Percentiles rank a stretch among this genome's conserved stretches.
Conservation (phyloP, 2,797 vertebrate species). For the Centroberyx gerrardi region DNA sequence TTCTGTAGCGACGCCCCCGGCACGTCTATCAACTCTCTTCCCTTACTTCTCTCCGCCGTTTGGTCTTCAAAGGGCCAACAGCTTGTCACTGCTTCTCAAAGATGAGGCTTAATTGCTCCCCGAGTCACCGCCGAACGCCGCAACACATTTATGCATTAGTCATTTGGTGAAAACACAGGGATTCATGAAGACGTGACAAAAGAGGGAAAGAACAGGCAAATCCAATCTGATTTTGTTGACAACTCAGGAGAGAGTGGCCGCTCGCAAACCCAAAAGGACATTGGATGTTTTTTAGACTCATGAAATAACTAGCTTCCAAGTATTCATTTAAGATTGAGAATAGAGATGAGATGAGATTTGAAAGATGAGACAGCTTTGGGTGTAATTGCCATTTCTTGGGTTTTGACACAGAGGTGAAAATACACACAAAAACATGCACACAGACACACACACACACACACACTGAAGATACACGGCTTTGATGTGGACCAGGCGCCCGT, state of each 20-base stretch:
- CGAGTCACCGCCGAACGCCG: neutral
- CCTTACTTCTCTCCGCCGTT: neutral
- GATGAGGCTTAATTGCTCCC: slow-evolving; percentile 1
- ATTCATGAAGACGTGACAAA: neutral
- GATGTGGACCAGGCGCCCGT: neutral
- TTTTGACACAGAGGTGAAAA: neutral
- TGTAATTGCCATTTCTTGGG: neutral
- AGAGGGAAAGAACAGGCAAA: neutral
- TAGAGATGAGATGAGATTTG: neutral
- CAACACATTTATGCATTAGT: slow-evolving; percentile 4
- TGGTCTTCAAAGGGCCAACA: slow-evolving; percentile 12
- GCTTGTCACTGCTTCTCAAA: slow-evolving; percentile 9
- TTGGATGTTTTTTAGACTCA: neutral
- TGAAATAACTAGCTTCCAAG: neutral
- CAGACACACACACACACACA: slow-evolving; percentile 2
- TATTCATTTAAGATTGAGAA: neutral
- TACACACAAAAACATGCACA: neutral
- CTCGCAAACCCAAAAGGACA: neutral
- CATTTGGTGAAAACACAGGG: neutral
- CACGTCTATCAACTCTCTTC: neutral
- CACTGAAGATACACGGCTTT: neutral
- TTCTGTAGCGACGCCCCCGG: neutral
- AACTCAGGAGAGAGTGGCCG: neutral
- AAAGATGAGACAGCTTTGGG: neutral
- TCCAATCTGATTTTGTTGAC: neutral